Percentiles rank a stretch among this genome's conserved stretches.
Evolutionary conservation across 1,140 invertebrate species (phyloP).

Genomic region (Lepidostoma basale): DNA sequence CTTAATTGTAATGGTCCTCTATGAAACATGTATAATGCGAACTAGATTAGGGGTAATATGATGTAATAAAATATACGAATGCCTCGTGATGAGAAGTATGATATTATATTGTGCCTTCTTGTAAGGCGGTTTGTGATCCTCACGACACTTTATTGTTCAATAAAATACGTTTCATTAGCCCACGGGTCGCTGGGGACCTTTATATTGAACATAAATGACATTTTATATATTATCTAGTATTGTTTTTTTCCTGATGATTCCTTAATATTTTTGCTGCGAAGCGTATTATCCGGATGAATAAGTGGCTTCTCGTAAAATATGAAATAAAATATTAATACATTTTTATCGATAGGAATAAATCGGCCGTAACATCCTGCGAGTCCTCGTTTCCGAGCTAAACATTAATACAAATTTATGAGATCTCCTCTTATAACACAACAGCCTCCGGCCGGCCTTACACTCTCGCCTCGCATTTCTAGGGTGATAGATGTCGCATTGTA

Average conservation of each 20-base stretch:
- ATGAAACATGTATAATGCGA: too few relatives aligned
- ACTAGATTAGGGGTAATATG: too few relatives aligned
- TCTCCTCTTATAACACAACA: background rate
- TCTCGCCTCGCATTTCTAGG: too few relatives aligned
- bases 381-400: slow-evolving; percentile 6
- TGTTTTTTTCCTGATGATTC: slow-evolving; percentile 1
- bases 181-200: background rate
- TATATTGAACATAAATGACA: background rate
- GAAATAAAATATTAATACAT: slow-evolving; percentile 22
- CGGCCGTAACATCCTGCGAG: slow-evolving; percentile 14
- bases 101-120: too few relatives aligned
- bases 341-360: slow-evolving; percentile 29
- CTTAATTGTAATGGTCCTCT: too few relatives aligned
- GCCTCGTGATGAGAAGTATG: too few relatives aligned
- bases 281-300: background rate
- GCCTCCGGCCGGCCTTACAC: too few relatives aligned
- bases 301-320: slow-evolving; percentile 13
- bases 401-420: slow-evolving; percentile 30
- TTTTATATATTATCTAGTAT: background rate
- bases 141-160: slow-evolving; percentile 4
- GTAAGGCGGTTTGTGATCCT: too few relatives aligned
- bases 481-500: too few relatives aligned
- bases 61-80: too few relatives aligned
- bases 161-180: slow-evolving; percentile 20
- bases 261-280: slow-evolving; percentile 3